Conservation (phyloP, 2,113 vertebrate species). For the Falco punctatus region DNA sequence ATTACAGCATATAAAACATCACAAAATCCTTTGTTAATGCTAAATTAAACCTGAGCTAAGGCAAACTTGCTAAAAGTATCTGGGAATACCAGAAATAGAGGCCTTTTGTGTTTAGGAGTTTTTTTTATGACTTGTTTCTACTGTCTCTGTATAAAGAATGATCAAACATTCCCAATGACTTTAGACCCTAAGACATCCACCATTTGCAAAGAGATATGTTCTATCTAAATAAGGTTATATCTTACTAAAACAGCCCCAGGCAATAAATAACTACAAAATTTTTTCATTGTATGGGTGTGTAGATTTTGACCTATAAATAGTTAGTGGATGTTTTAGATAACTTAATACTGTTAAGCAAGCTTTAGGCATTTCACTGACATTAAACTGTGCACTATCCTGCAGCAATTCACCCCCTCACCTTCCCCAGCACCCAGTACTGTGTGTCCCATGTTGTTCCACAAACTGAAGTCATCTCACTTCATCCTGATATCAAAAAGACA, state of each 20-base stretch:
- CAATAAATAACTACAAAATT: neutral
- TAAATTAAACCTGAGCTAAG: slow-evolving; percentile 68
- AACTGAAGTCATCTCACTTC: neutral
- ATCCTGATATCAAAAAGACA: accelerated
- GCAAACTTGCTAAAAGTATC: slow-evolving; percentile 57
- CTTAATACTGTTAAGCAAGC: neutral
- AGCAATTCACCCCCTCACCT: neutral
- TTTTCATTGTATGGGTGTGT: neutral
- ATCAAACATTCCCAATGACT: slow-evolving; percentile 46
- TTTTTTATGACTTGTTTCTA: slow-evolving; percentile 37
- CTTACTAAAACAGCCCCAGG: neutral
- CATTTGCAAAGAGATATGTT: slow-evolving; percentile 3
- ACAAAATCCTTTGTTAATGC: slow-evolving; percentile 74
- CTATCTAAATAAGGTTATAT: slow-evolving; percentile 27
- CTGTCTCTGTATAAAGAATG: slow-evolving; percentile 8
- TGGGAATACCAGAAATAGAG: slow-evolving; percentile 45
- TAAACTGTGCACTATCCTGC: neutral
- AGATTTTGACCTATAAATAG: neutral
- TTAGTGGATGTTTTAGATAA: neutral
- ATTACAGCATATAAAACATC: slow-evolving; percentile 70
- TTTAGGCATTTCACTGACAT: neutral
- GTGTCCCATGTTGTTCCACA: neutral
- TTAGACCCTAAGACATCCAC: slow-evolving; percentile 1
- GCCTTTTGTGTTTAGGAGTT: slow-evolving; percentile 6
- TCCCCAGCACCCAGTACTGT: neutral